Percentiles rank a stretch among this genome's conserved stretches.
Conservation (phyloP, 2,113 vertebrate genomes). For the Paracanthobrama guichenoti region DNA sequence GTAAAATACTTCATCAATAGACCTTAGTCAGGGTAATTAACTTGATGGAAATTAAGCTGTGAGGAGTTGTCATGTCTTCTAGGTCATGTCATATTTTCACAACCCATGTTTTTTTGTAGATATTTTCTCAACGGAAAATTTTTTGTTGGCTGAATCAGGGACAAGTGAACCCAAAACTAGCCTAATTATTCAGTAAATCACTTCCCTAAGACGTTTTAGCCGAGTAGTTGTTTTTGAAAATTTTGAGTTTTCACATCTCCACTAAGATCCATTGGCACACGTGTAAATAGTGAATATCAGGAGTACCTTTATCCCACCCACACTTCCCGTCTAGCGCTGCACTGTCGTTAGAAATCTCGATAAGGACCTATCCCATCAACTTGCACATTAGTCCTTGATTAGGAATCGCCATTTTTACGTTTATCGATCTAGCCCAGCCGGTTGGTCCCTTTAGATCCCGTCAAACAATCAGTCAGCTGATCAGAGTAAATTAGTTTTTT, state of each 20-base stretch:
- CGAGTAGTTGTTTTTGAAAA: neutral
- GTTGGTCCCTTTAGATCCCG: constrained; percentile 47
- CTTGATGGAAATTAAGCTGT: neutral
- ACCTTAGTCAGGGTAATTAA: neutral
- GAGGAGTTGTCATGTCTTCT: neutral
- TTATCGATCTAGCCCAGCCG: constrained; percentile 60
- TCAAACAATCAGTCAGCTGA: constrained; percentile 54
- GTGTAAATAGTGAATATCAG: constrained; percentile 24
- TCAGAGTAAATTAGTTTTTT: constrained; percentile 64
- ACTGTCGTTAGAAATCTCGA: neutral
- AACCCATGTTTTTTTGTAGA: neutral
- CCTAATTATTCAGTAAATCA: neutral
- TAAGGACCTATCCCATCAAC: constrained; percentile 7
- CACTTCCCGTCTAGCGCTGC: neutral
- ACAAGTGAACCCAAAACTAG: neutral
- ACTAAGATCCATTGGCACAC: neutral
- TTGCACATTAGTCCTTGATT: constrained; percentile 45
- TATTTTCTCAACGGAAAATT: neutral
- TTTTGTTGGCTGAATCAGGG: neutral
- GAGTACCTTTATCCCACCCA: constrained; percentile 1
- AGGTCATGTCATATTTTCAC: neutral
- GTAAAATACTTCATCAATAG: neutral
- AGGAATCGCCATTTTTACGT: constrained; percentile 42
- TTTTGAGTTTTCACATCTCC: neutral
- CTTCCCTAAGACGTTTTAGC: neutral